Evolutionary conservation across 2,888 invertebrate species (phyloP), one percentile per base, ranked within the genome.

Genomic region (Osmoderma eremita): DNA sequence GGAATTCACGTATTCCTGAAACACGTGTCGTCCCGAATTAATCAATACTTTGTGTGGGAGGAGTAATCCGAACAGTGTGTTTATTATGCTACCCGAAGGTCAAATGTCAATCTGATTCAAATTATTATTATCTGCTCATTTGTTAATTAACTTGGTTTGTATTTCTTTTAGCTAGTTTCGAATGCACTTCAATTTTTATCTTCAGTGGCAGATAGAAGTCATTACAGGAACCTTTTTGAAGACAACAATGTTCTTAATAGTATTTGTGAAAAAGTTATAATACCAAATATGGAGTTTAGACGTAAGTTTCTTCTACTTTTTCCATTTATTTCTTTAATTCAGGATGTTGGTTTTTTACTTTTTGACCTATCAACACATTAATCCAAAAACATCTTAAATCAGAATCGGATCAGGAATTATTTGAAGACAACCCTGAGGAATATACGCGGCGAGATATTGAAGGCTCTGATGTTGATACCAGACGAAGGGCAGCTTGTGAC

Each of bases 371-470:
- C 12, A 62, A 18, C 6, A 13, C 15, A n/a, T n/a, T n/a, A n/a
- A n/a, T n/a, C n/a, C n/a, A n/a, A n/a, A n/a, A 51, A 54, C 53
- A 13, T 65, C 58, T 45, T 67, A 13, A 77, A 79, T 50, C 76
- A 92, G 72, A 71, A 13, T 92, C 95, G 0, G 99, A 99, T 83
- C 92, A 95, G 81, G 99, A 99, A 81, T 81, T 97, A 49, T 99
- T 99, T 83, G 97, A 97, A 81, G 98, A 98, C 79, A 98, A 98
- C 79, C 95, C 99, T 0, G 97, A 99, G 78, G 99, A 99, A 83
- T 98, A 96, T 79, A 95, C 97, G 69, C 86, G 96, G 2, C 86
- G 97, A 30, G 99, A 99, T 83, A 95, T 99, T 70, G 99, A 99
- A 84, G 98, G 98, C 4, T 97, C 97, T 6, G 99, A 99, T 83